phyloP scores from a whole-genome alignment of 2,888 invertebrate genomes.

The Scaptomyza tumidula region DNA sequence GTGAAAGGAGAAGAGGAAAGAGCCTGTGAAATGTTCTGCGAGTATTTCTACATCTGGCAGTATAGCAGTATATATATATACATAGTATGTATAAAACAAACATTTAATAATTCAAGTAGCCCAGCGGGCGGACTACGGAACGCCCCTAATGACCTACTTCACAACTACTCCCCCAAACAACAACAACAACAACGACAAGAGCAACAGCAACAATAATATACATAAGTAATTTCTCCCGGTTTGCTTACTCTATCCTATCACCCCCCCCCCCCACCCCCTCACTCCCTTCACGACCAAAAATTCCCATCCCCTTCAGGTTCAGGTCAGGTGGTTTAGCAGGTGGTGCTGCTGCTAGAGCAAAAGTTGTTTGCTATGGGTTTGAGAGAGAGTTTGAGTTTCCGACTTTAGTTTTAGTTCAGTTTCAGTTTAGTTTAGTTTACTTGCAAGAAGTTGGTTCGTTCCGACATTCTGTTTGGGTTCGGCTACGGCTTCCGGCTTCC shows the following conservation, averaged over 20 bases:
- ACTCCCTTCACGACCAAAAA: too few relatives aligned
- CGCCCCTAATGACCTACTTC: slow-evolving; percentile 78
- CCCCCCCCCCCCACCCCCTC: too few relatives aligned
- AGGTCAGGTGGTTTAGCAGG: slow-evolving; percentile 41
- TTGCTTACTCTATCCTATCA: slow-evolving; percentile 1
- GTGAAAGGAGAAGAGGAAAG: not conserved
- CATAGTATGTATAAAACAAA: slow-evolving; percentile 39
- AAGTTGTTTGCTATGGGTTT: slow-evolving; percentile 44
- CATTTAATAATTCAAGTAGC: slow-evolving; percentile 79
- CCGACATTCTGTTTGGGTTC: slow-evolving; percentile 61
- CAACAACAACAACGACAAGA: slow-evolving; percentile 36
- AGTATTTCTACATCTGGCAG: not conserved
- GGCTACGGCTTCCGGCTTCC: slow-evolving; percentile 62
- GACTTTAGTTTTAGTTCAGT: slow-evolving; percentile 27
- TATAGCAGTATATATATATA: not conserved
- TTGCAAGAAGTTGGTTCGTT: slow-evolving; percentile 46
- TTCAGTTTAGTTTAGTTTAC: slow-evolving; percentile 41
- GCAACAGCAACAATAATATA: slow-evolving; percentile 37
- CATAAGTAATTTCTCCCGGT: slow-evolving; percentile 51
- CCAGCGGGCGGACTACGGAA: slow-evolving; percentile 40
- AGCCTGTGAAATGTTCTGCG: not conserved
- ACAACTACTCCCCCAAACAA: slow-evolving; percentile 16
- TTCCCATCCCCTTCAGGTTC: not conserved
- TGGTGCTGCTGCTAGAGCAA: slow-evolving; percentile 35
- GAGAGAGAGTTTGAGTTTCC: slow-evolving; percentile 7